Base-by-base conservation (phyloP, 2,888 invertebrate genomes). In the Malthinus flaveolus region DNA sequence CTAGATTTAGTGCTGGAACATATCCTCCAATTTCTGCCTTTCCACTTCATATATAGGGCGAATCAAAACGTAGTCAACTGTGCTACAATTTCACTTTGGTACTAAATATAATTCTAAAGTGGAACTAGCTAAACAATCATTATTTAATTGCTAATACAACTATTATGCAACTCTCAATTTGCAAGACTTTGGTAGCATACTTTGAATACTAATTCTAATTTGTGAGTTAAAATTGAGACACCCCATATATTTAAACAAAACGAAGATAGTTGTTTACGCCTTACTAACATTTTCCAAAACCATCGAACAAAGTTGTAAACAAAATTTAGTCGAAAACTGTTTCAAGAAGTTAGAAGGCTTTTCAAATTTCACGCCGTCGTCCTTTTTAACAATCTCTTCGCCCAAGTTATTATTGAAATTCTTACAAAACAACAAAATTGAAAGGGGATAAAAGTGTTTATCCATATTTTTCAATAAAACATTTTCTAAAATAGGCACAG, bases 251-350 rank as follows among this genome's bases (percentile, higher is more conserved):
- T 23, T 23, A 3, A 3, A 23, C 23, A 23, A n/a, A n/a, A n/a
- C n/a, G n/a, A n/a, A n/a, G n/a, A n/a, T 23, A 23, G 5, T 34
- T 35, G 9, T 10, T 69, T 75, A 79, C 31, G 73, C 66, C 59
- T 79, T 79, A 66, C 78, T 77, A 32, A 77, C 78, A 67, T 78
- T 79, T 63, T 79, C 78, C 62, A 79, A 70, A 35, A 79, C 78
- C 78, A 79, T 79, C 13, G 77, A 78, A 71, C 79, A 79, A 48
- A 79, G 66, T 63, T 79, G 78, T 64, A 79, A 73, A 68, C 79
- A 79, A 72, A 79, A 79, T 69, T 79, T 79, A 6, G 79, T 79
- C 4, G 79, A 79, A 66, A 79, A 78, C 59, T 79, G 75, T 66
- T 79, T 79, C 39, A 79, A 65, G 68, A 79, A 79, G 37, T 75